These are phyloP conservation scores for Deilephila elpenor DNA, from an alignment of 2,888 invertebrate genomes.

Conservation along the genomic window DNA sequence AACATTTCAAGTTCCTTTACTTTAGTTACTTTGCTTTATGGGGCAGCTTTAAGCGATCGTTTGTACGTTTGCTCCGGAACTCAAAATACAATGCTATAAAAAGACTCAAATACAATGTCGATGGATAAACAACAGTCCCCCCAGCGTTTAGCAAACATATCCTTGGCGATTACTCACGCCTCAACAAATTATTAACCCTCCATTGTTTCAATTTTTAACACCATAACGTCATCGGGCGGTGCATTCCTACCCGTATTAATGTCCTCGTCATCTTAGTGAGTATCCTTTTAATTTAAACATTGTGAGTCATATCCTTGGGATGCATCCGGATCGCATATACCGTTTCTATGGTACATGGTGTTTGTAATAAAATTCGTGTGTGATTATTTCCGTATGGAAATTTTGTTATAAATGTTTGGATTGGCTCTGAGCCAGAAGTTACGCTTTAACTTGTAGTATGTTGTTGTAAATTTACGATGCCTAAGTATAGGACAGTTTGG, in stretches of 20 bases:
- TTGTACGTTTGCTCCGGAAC: too few relatives aligned
- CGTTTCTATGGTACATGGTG: background rate
- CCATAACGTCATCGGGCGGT: conserved; percentile 8
- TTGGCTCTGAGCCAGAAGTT: background rate
- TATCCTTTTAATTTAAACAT: conserved; percentile 21
- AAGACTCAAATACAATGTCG: background rate
- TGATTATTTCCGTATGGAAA: background rate
- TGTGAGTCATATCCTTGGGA: conserved; percentile 4
- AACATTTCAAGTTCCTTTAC: too few relatives aligned
- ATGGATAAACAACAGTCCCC: background rate
- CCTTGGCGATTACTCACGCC: background rate
- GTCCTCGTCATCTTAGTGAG: conserved; percentile 16
- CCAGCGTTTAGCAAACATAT: background rate
- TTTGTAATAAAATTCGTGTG: conserved; percentile 1
- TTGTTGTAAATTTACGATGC: too few relatives aligned
- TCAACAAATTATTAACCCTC: background rate
- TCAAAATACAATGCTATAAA: too few relatives aligned
- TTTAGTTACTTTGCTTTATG: too few relatives aligned
- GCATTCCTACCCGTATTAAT: conserved; percentile 19
- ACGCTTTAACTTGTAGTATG: background rate
- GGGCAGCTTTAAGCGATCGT: too few relatives aligned
- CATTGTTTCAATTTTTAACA: conserved; percentile 23
- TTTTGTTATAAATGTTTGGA: background rate
- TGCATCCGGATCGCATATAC: conserved; percentile 11
- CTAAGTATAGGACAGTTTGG: too few relatives aligned